A percentile compares a stretch with the other conserved stretches of the same genome.
Evolutionary conservation across 2,888 invertebrate genomes (phyloP).

Genomic region (Polymixis lichenea): DNA sequence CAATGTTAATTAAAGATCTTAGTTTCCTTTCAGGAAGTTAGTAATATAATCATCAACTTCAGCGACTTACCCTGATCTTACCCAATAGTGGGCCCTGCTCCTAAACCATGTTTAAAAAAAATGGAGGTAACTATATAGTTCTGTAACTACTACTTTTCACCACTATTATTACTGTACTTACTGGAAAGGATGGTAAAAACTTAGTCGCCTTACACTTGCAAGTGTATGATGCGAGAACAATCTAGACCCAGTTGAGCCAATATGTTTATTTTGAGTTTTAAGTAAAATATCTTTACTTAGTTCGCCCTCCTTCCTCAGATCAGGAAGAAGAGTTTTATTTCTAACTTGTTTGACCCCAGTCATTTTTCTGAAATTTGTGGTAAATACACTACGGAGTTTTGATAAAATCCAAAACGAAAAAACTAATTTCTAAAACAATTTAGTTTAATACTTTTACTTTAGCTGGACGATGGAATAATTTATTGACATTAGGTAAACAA

Average conservation of each 20-base stretch:
- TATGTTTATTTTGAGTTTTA: slow-evolving; percentile 83
- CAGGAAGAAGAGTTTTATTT: slow-evolving; percentile 85
- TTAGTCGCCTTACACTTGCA: slow-evolving; percentile 88
- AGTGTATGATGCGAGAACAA: slow-evolving; percentile 91
- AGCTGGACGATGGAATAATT: slow-evolving; percentile 30
- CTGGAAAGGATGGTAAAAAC: slow-evolving; percentile 85
- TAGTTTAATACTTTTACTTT: neutral
- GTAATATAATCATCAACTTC: neutral
- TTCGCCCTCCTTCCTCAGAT: slow-evolving; percentile 84
- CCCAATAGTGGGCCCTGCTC: neutral
- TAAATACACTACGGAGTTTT: slow-evolving; percentile 35
- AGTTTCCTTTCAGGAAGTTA: neutral
- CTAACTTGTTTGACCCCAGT: slow-evolving; percentile 80
- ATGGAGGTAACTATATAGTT: too few species aligned
- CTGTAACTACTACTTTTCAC: neutral
- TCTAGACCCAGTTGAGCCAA: slow-evolving; percentile 84
- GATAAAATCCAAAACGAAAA: slow-evolving; percentile 29
- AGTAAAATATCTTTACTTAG: slow-evolving; percentile 82
- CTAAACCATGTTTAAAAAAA: neutral
- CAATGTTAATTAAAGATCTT: neutral
- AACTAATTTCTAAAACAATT: slow-evolving; percentile 14
- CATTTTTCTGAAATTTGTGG: slow-evolving; percentile 67
- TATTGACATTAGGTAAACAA: slow-evolving; percentile 32
- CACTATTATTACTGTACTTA: slow-evolving; percentile 73
- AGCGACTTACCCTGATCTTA: neutral